A percentile compares a stretch with the other conserved stretches of the same genome.
Evolutionary conservation across 2,113 vertebrate species (phyloP).

Genomic region (Oreochromis spilurus): DNA sequence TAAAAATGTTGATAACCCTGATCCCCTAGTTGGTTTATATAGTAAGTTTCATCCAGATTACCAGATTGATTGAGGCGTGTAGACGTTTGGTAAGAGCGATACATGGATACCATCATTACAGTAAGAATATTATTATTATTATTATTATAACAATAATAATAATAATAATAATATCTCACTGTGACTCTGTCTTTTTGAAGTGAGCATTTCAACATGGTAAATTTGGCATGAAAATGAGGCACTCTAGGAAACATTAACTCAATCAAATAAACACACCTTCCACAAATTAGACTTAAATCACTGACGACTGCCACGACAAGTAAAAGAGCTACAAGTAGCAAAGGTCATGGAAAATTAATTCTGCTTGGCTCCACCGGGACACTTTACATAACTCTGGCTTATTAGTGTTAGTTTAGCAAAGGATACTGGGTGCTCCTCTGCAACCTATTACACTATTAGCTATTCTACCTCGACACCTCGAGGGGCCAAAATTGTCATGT

Average conservation of each 20-base stretch:
- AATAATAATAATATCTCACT: background rate
- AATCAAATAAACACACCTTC: background rate
- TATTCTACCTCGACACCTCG: background rate
- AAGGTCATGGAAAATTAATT: background rate
- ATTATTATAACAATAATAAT: background rate
- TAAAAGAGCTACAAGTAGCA: background rate
- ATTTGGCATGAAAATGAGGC: background rate
- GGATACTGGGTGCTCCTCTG: background rate
- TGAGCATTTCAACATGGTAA: background rate
- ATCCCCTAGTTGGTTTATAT: background rate
- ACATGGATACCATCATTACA: background rate
- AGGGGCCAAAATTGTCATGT: background rate
- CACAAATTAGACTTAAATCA: background rate
- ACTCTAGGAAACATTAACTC: background rate
- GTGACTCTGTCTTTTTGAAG: background rate
- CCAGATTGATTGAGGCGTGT: no score
- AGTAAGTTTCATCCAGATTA: background rate
- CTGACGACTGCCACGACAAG: background rate
- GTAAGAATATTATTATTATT: background rate
- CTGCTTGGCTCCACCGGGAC: background rate
- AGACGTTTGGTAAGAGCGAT: no score
- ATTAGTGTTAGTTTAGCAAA: background rate
- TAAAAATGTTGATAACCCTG: background rate
- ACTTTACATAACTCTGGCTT: background rate
- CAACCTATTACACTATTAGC: background rate